These are phyloP conservation scores for Aegithalos caudatus DNA, from an alignment of 2,113 vertebrate genomes.

Conservation along the genomic window DNA sequence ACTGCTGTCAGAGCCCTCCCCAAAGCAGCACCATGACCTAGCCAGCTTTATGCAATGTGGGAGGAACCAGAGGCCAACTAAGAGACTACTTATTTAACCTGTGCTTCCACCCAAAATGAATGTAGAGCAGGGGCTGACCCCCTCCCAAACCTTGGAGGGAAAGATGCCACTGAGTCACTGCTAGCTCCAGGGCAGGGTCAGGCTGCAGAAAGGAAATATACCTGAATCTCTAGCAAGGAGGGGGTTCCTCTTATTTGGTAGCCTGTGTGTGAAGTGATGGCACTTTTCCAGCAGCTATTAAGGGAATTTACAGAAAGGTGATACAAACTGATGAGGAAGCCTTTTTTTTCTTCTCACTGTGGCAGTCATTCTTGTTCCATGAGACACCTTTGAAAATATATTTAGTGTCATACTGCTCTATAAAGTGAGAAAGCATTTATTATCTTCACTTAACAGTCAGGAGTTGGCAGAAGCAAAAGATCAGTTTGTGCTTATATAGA, in stretches of 20 bases:
- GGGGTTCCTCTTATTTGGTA: background rate
- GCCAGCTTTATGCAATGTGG: background rate
- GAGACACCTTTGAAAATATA: slow-evolving; percentile 15
- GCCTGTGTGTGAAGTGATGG: background rate
- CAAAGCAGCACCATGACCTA: background rate
- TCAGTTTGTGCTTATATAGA: background rate
- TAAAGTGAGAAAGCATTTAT: slow-evolving; percentile 18
- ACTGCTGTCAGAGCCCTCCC: background rate
- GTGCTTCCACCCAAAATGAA: background rate
- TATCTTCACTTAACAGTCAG: background rate
- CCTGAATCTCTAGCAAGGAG: background rate
- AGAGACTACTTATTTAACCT: background rate
- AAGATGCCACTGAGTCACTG: background rate
- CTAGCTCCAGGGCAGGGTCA: background rate
- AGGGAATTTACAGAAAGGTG: background rate
- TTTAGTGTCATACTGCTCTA: background rate
- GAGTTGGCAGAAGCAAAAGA: background rate
- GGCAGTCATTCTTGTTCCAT: background rate
- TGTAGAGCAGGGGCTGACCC: background rate
- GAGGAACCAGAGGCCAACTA: background rate
- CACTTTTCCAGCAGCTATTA: background rate
- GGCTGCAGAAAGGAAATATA: background rate
- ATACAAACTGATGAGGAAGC: background rate
- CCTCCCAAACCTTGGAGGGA: background rate
- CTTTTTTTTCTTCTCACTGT: background rate